phyloP scores from a whole-genome alignment of 2,113 vertebrate species.

The Lathamus discolor region DNA sequence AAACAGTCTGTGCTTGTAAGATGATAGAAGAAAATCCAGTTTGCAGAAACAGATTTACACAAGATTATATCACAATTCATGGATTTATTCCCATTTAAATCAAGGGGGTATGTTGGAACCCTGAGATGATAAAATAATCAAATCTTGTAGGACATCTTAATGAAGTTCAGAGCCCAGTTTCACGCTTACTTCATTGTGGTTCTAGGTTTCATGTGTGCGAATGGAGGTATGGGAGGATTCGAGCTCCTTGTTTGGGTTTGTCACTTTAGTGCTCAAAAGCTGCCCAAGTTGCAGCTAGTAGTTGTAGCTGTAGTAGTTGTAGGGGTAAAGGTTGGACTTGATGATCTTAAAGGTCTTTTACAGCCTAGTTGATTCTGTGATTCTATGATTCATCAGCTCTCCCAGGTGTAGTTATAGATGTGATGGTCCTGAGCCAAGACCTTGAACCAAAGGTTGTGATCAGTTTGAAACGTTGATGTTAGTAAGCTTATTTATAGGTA shows the following conservation, averaged over 20 bases:
- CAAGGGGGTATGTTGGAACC: rapidly evolving
- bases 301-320: not conserved
- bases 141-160: rapidly evolving
- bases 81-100: not conserved
- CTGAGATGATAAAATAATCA: not conserved
- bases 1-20: not conserved
- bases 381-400: not conserved
- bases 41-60: not conserved
- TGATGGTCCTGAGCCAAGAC: not conserved
- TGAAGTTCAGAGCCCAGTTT: not conserved
- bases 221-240: not conserved
- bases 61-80: rapidly evolving
- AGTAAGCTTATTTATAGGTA: no score
- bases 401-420: not conserved
- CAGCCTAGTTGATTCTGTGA: not conserved
- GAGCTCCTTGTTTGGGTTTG: not conserved
- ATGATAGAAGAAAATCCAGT: not conserved
- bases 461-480: not conserved
- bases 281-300: not conserved
- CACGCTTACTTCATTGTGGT: rapidly evolving
- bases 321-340: not conserved
- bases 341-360: not conserved
- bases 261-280: not conserved
- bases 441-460: not conserved
- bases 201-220: not conserved